Evolutionary conservation across 2,113 vertebrate species (phyloP), one percentile per base, ranked within the genome.

Genomic region (Pseudorasbora parva): DNA sequence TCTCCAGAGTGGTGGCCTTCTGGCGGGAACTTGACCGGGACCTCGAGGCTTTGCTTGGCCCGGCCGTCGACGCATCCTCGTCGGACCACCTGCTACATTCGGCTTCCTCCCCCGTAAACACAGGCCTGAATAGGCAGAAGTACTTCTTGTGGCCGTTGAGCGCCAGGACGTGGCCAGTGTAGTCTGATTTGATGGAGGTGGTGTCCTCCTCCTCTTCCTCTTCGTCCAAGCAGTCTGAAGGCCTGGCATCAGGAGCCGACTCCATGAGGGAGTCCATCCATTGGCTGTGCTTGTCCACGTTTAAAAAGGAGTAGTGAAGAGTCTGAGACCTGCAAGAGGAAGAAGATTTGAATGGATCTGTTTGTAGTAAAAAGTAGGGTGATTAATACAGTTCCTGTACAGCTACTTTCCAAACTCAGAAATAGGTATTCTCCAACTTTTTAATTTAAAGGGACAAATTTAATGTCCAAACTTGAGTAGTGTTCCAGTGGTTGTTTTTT

Each of bases 131-230:
- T 56, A 99, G 95, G 86, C 98, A 99, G 84, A 98, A 96, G 92
- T 98, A 99, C 69, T 98, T 99, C 91, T 98, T 98, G 92, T 99
- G 96, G 71, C 98, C 98, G 0, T 99, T 99, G 5, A 99, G 94
- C 0, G 97, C 98, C 92, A 99, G 92, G 11, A 98, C 97, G 0
- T 96, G 97, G 74, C 97, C 98, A 0, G 96, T 97, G 93, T 97
- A 97, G 94, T 99, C 97, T 2, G 72, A 74, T 74, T 74, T 74
- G 43, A 30, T 87, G 87, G 95, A 97, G 37, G 93, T 95, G 88
- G 47, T 73, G 43, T 85, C 62, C 80, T 93, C 87, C 82, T 98
- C 96, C 0, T 97, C 97, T 80, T 97, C 96, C 27, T 98, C 96
- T 0, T 95, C 92, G 17, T 94, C 92, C 66, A 96, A 94, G 43